Conservation (phyloP, 2,888 invertebrate genomes). For the Cephonodes hylas region DNA sequence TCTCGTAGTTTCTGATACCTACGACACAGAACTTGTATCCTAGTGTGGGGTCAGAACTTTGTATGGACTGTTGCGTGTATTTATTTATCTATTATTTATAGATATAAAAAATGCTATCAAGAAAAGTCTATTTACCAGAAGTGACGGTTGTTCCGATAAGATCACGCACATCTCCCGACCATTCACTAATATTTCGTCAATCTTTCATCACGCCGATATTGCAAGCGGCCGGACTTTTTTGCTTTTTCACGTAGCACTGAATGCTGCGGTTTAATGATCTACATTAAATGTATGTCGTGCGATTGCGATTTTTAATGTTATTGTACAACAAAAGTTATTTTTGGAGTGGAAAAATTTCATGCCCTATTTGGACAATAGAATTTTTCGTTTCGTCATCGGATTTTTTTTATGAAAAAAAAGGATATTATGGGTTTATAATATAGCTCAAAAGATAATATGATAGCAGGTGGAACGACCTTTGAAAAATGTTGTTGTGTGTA, state of each 20-base stretch:
- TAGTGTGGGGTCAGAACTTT: no score
- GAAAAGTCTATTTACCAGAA: neutral
- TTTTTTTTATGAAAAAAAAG: no score
- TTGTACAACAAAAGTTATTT: neutral
- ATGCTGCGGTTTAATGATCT: neutral
- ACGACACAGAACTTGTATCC: no score
- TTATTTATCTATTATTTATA: no score
- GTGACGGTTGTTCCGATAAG: neutral
- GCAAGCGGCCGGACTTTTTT: slow-evolving; percentile 2
- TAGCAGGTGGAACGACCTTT: no score
- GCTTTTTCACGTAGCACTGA: slow-evolving; percentile 7
- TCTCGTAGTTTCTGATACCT: no score
- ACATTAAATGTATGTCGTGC: slow-evolving; percentile 1
- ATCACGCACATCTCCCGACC: neutral
- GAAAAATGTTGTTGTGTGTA: no score
- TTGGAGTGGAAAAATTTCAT: neutral
- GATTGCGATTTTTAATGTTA: neutral
- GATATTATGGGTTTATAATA: no score
- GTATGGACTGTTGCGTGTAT: no score
- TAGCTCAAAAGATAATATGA: no score
- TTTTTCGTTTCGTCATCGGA: no score
- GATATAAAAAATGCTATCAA: no score
- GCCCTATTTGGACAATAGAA: neutral
- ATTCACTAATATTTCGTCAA: slow-evolving; percentile 10
- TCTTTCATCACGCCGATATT: slow-evolving; percentile 9